These are phyloP conservation scores for Dromaius novaehollandiae DNA, from an alignment of 2,113 vertebrate genomes.

Conservation along the genomic window DNA sequence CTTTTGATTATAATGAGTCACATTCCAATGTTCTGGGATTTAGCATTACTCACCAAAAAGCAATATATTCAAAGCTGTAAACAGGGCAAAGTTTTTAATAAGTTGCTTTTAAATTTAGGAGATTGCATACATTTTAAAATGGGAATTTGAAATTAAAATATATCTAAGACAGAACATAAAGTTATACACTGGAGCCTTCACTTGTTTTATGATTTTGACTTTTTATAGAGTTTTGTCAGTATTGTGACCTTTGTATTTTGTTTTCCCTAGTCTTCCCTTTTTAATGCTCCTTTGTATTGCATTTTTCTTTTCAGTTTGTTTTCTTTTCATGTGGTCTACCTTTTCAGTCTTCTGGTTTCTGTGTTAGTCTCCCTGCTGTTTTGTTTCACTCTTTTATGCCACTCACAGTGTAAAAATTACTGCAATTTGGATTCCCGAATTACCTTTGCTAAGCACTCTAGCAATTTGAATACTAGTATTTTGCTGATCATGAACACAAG, in stretches of 20 bases:
- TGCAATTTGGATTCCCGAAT: neutral
- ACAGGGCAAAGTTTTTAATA: neutral
- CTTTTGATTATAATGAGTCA: neutral
- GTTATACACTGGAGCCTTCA: neutral
- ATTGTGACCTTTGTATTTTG: neutral
- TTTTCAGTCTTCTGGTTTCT: neutral
- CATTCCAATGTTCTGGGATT: neutral
- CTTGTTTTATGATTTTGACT: neutral
- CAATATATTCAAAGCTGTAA: neutral
- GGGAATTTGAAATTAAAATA: constrained; percentile 22
- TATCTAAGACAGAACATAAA: neutral
- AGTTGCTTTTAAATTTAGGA: constrained; percentile 4
- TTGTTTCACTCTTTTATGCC: neutral
- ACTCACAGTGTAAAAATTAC: neutral
- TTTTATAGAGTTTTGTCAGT: neutral
- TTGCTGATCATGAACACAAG: neutral
- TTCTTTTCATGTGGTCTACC: neutral
- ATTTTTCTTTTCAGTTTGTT: neutral
- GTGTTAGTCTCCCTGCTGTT: neutral
- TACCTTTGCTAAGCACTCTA: neutral
- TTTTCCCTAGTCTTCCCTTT: neutral
- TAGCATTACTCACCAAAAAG: neutral
- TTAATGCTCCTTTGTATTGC: neutral
- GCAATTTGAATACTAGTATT: neutral
- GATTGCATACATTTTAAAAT: neutral